Conservation (phyloP, 1,140 invertebrate genomes). For the Magallana gigas region DNA sequence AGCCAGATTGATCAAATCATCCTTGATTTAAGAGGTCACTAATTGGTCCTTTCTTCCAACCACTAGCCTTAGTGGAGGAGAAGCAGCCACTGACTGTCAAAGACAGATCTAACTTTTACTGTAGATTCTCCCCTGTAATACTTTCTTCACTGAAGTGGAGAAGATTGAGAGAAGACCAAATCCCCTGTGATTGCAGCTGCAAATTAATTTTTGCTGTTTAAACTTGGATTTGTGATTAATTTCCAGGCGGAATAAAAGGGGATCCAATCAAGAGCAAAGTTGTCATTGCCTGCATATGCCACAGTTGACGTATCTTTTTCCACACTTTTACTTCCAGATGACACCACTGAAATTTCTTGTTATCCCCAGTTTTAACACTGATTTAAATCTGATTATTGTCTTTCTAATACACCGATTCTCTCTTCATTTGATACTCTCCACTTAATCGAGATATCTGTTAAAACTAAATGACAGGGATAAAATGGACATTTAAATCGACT, state of each 20-base stretch:
- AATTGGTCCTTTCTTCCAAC: constrained; percentile 23
- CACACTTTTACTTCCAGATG: neutral
- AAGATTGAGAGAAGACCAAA: neutral
- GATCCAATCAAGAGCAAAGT: neutral
- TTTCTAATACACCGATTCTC: neutral
- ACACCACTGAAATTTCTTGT: too few relatives aligned
- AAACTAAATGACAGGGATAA: constrained; percentile 9
- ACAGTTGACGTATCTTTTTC: neutral
- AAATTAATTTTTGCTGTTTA: constrained; percentile 35
- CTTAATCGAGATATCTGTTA: neutral
- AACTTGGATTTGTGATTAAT: constrained; percentile 34
- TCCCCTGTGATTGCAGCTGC: constrained; percentile 22
- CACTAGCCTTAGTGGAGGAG: neutral
- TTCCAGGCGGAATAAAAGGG: constrained; percentile 16
- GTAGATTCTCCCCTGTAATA: neutral
- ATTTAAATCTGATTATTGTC: neutral
- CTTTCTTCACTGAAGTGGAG: neutral
- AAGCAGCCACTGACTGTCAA: neutral
- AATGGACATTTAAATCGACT: constrained; percentile 20
- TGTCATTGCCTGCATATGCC: constrained; percentile 20
- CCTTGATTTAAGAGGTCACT: neutral
- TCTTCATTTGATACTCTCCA: neutral
- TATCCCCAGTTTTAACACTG: neutral
- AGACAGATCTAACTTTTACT: neutral
- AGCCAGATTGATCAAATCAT: neutral